Percentiles rank a stretch among this genome's conserved stretches.
Evolutionary conservation across 2,113 vertebrate genomes (phyloP).

Genomic region (Nannobrachium achirus): DNA sequence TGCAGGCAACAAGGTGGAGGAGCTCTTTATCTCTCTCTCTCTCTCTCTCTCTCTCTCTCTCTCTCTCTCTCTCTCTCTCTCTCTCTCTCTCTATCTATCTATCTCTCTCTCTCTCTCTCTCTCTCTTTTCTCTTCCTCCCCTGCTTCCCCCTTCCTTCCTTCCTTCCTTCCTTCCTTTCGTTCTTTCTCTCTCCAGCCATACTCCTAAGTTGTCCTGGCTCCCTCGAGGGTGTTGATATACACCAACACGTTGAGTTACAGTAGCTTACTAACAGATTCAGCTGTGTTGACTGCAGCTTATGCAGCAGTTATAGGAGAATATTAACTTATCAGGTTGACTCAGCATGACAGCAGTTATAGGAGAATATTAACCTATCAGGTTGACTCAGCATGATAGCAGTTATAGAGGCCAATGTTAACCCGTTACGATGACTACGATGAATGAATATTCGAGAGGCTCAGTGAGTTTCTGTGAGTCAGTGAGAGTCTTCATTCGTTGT

Average conservation of each 20-base stretch:
- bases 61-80: constrained; percentile 13
- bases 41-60: background rate
- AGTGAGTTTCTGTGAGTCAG: no score
- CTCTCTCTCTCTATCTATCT: background rate
- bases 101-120: constrained; percentile 11
- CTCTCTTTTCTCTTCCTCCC: constrained; percentile 4
- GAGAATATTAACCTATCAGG: background rate
- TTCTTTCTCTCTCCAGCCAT: background rate
- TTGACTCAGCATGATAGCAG: background rate
- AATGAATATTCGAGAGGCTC: background rate
- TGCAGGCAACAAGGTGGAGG: constrained; percentile 8
- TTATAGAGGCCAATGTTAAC: background rate
- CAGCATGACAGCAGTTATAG: background rate
- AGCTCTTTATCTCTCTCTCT: constrained; percentile 21
- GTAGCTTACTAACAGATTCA: no score
- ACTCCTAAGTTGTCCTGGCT: background rate
- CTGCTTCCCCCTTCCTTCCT: constrained; percentile 2
- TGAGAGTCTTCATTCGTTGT: background rate
- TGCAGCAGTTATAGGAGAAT: background rate
- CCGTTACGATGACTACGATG: background rate
- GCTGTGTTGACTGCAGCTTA: no score
- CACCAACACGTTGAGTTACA: no score
- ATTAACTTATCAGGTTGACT: background rate
- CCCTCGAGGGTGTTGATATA: no score
- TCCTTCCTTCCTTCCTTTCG: background rate